These are phyloP conservation scores for Epinephelus lanceolatus DNA, from an alignment of 2,113 vertebrate genomes.

Conservation along the genomic window DNA sequence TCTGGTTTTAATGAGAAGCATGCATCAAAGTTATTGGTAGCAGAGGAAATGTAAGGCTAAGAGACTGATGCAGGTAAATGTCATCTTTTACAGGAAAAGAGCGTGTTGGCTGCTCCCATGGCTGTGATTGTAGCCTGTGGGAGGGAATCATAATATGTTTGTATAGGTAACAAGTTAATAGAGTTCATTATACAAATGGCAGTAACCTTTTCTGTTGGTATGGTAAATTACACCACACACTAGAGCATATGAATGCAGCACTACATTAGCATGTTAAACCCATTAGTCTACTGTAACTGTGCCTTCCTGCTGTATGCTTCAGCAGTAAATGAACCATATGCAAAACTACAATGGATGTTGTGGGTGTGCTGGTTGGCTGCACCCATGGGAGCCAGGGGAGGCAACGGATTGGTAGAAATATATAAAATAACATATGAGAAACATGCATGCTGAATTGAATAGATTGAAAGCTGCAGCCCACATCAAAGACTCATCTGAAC, in stretches of 20 bases:
- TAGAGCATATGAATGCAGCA: slow-evolving; percentile 37
- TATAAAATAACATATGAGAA: slow-evolving; percentile 23
- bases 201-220: slow-evolving; percentile 59
- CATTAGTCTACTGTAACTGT: slow-evolving; percentile 59
- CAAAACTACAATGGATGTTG: slow-evolving; percentile 25
- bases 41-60: slow-evolving; percentile 41
- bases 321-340: slow-evolving; percentile 51
- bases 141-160: slow-evolving; percentile 19
- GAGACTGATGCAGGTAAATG: slow-evolving; percentile 37
- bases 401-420: slow-evolving; percentile 11
- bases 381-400: slow-evolving; percentile 23
- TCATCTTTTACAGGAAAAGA: slow-evolving; percentile 24
- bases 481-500: slow-evolving; percentile 33
- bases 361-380: slow-evolving; percentile 31
- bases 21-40: slow-evolving; percentile 35
- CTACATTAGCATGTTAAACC: slow-evolving; percentile 70
- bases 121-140: slow-evolving; percentile 32
- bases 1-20: slow-evolving; percentile 61
- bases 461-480: slow-evolving; percentile 1
- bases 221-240: slow-evolving; percentile 52
- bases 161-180: slow-evolving; percentile 50
- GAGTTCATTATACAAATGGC: slow-evolving; percentile 57
- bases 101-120: neutral
- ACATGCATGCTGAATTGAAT: slow-evolving; percentile 10
- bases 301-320: slow-evolving; percentile 21